A percentile compares a stretch with the other conserved stretches of the same genome.
Conservation (phyloP, 2,113 vertebrate genomes). For the Xyliphius kryptos region DNA sequence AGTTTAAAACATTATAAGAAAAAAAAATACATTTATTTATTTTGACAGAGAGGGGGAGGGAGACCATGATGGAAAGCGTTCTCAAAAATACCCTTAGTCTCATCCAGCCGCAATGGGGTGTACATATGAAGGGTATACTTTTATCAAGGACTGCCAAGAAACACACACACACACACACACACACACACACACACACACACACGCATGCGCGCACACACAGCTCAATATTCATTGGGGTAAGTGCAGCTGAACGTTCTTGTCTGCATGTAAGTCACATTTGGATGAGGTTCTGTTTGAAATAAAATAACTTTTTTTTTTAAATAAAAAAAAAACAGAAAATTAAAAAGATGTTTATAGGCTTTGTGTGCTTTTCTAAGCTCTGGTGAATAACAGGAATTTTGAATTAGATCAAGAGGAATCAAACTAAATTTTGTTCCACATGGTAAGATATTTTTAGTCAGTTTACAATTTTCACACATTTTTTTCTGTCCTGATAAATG, state of each 20-base stretch:
- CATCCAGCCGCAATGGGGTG: constrained; percentile 61
- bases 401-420: too few species aligned
- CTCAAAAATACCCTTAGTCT: constrained; percentile 44
- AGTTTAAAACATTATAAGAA: too few species aligned
- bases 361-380: background rate
- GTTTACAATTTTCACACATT: too few species aligned
- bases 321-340: background rate
- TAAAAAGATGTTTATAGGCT: background rate
- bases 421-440: too few species aligned
- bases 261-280: constrained; percentile 11
- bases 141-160: constrained; percentile 67
- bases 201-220: constrained; percentile 11
- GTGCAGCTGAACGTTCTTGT: constrained; percentile 28
- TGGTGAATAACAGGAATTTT: too few species aligned
- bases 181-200: constrained; percentile 26
- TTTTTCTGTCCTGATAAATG: too few species aligned
- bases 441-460: too few species aligned
- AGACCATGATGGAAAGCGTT: constrained; percentile 8
- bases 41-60: constrained; percentile 4
- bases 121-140: constrained; percentile 59
- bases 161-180: constrained; percentile 41
- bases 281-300: constrained; percentile 1
- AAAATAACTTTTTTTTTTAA: constrained; percentile 4
- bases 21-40: too few species aligned
- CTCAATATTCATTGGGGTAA: constrained; percentile 14